Evolutionary conservation across 2,888 invertebrate species (phyloP).

Genomic region (Schrankia costaestrigalis): DNA sequence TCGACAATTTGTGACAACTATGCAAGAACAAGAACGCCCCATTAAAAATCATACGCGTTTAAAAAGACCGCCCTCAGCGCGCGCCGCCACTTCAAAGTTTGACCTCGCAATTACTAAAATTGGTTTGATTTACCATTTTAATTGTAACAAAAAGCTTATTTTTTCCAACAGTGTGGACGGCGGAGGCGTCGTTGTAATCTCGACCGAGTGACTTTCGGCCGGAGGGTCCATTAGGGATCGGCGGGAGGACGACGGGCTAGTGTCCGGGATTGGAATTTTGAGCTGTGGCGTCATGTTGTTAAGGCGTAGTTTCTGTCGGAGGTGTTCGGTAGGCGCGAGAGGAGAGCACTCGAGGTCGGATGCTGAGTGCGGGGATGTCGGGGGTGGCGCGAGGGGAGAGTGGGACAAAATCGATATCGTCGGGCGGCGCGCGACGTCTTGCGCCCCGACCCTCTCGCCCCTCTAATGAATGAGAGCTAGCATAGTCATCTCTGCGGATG

Average conservation of each 20-base stretch:
- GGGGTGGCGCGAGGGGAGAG: conserved; percentile 59
- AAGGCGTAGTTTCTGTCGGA: conserved; percentile 77
- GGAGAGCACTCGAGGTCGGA: conserved; percentile 80
- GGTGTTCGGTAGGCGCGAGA: conserved; percentile 77
- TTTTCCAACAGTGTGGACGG: conserved; percentile 65
- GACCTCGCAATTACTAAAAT: conserved; percentile 80
- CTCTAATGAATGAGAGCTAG: conserved; percentile 79
- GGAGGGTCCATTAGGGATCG: conserved; percentile 73
- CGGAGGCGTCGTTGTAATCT: conserved; percentile 68
- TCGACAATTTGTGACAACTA: conserved; percentile 29
- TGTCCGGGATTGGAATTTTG: conserved; percentile 62
- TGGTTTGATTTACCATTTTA: conserved; percentile 81
- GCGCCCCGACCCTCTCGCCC: conserved; percentile 62
- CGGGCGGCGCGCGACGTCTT: conserved; percentile 80
- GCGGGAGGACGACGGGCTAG: conserved; percentile 48
- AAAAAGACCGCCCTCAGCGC: conserved; percentile 56
- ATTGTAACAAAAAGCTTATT: conserved; percentile 81
- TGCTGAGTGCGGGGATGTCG: conserved; percentile 73
- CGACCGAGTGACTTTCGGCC: conserved; percentile 77
- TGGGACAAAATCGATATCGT: conserved; percentile 78
- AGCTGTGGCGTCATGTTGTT: conserved; percentile 71
- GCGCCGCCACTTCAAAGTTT: conserved; percentile 70
- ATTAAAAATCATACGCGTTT: conserved; percentile 67
- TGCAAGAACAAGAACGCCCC: conserved; percentile 38
- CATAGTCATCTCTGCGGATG: conserved; percentile 77